These are phyloP conservation scores for Luffia ferchaultella DNA, from an alignment of 2,888 invertebrate genomes.

Conservation along the genomic window DNA sequence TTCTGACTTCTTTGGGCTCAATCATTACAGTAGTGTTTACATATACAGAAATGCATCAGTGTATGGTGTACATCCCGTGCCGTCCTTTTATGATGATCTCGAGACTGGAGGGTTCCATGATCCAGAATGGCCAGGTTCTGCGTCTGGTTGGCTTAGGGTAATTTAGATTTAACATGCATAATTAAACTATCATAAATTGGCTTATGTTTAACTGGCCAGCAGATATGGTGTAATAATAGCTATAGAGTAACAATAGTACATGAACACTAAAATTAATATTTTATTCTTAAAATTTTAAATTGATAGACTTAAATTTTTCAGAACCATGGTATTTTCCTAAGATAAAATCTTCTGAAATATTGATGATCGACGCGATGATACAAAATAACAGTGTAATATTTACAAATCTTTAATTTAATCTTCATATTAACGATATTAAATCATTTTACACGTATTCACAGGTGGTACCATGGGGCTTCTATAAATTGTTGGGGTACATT, in stretches of 20 bases:
- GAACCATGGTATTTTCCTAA: no score
- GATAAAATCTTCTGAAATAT: no score
- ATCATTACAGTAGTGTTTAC: slow-evolving; percentile 19
- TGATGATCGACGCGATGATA: no score
- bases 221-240: background rate
- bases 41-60: slow-evolving; percentile 19
- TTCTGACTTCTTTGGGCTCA: slow-evolving; percentile 14
- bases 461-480: slow-evolving; percentile 19
- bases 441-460: slow-evolving; percentile 6
- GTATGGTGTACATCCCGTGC: slow-evolving; percentile 12
- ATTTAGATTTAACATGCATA: slow-evolving; percentile 3
- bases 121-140: slow-evolving; percentile 18
- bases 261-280: background rate
- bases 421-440: no score
- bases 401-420: no score
- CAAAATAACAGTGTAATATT: no score
- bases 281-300: slow-evolving; percentile 5
- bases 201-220: background rate
- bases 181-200: background rate
- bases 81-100: slow-evolving; percentile 17
- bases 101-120: slow-evolving; percentile 16
- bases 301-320: background rate
- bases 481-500: slow-evolving; percentile 17
- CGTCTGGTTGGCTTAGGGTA: slow-evolving; percentile 16
- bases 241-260: background rate